These are phyloP conservation scores for Aleiodes alternator DNA, from an alignment of 2,888 invertebrate species.

Conservation along the genomic window DNA sequence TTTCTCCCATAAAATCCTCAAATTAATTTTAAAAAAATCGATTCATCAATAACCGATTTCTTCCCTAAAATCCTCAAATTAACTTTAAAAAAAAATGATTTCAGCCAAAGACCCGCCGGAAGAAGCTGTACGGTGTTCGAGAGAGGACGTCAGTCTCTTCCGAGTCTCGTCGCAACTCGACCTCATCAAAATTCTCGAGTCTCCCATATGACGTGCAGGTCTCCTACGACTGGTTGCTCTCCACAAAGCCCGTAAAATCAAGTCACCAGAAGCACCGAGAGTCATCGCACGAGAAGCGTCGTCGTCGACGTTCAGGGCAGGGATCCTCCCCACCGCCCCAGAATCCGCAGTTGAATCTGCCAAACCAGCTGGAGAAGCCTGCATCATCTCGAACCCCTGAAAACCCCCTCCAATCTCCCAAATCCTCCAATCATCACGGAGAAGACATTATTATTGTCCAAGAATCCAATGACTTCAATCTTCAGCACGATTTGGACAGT, in stretches of 20 bases:
- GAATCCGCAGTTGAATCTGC: slow-evolving; percentile 57
- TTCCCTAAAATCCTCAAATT: background rate
- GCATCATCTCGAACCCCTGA: too few relatives aligned
- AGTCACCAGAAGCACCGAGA: slow-evolving; percentile 45
- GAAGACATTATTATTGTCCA: slow-evolving; percentile 34
- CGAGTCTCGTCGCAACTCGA: slow-evolving; percentile 75
- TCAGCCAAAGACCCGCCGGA: slow-evolving; percentile 86
- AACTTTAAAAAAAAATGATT: slow-evolving; percentile 59
- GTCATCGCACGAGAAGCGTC: slow-evolving; percentile 37
- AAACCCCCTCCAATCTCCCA: slow-evolving; percentile 41
- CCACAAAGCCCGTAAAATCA: slow-evolving; percentile 77
- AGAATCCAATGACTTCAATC: slow-evolving; percentile 49
- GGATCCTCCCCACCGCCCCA: slow-evolving; percentile 66
- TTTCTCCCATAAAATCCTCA: too few relatives aligned
- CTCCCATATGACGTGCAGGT: slow-evolving; percentile 80
- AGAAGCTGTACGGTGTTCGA: slow-evolving; percentile 84
- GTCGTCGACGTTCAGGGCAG: slow-evolving; percentile 49
- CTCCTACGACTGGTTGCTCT: slow-evolving; percentile 78
- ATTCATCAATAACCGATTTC: slow-evolving; percentile 71
- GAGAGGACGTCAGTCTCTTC: slow-evolving; percentile 57
- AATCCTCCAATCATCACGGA: slow-evolving; percentile 41
- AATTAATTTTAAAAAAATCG: background rate
- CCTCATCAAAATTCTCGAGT: slow-evolving; percentile 82
- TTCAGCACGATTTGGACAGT: background rate
- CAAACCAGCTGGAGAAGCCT: too few relatives aligned